Evolutionary conservation across 2,113 vertebrate species (phyloP).

Genomic region (Oryctolagus cuniculus): mOryCun1.1 NC_091437.1:43407501-43408000

Average conservation of each 20-base stretch:
- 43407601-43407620: neutral
- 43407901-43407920: neutral
- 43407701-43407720: neutral
- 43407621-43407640: neutral
- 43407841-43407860: neutral
- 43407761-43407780: neutral
- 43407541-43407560: neutral
- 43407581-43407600: neutral
- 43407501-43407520: neutral
- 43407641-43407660: too few species aligned
- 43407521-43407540: neutral
- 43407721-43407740: neutral
- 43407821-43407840: neutral
- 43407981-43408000: constrained; percentile 49
- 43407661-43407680: too few species aligned
- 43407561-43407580: neutral
- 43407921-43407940: constrained; percentile 18
- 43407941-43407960: constrained; percentile 29
- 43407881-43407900: neutral
- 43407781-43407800: neutral
- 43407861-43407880: neutral
- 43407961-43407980: neutral
- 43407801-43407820: neutral
- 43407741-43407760: neutral
- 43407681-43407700: neutral